phyloP scores from a whole-genome alignment of 2,113 vertebrate genomes.

The Nymphicus hollandicus region DNA sequence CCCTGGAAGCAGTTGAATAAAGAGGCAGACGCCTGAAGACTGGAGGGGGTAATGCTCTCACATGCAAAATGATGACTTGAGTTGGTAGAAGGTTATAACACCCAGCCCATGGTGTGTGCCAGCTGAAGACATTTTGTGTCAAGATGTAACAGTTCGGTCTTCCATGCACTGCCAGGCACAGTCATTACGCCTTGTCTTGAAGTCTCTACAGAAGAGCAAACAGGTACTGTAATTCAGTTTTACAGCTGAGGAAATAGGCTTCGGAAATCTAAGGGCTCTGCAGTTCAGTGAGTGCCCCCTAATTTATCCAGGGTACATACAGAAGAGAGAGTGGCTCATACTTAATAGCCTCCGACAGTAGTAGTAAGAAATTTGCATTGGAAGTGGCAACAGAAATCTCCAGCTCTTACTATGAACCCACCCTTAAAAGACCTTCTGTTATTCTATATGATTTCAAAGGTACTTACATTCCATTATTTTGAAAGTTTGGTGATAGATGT shows the following conservation, averaged over 20 bases:
- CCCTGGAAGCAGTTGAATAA: background rate
- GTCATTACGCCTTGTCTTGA: background rate
- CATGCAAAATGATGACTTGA: background rate
- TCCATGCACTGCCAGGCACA: background rate
- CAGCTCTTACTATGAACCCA: background rate
- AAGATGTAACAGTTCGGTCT: background rate
- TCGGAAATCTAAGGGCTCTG: background rate
- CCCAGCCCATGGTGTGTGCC: background rate
- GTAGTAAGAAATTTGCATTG: background rate
- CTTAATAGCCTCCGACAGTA: background rate
- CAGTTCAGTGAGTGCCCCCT: background rate
- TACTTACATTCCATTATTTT: background rate
- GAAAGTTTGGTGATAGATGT: background rate
- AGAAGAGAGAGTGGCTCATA: background rate
- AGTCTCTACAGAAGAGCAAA: background rate
- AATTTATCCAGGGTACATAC: background rate
- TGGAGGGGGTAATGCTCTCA: background rate
- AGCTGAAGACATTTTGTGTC: background rate
- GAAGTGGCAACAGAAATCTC: background rate
- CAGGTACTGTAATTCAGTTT: background rate
- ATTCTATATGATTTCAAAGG: background rate
- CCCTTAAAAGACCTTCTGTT: background rate
- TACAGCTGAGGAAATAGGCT: background rate
- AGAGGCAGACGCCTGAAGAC: background rate
- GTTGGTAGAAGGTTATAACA: background rate